Evolutionary conservation across 2,113 vertebrate species (phyloP), one percentile per base, ranked within the genome.

Genomic region (Bostrychus sinensis): DNA sequence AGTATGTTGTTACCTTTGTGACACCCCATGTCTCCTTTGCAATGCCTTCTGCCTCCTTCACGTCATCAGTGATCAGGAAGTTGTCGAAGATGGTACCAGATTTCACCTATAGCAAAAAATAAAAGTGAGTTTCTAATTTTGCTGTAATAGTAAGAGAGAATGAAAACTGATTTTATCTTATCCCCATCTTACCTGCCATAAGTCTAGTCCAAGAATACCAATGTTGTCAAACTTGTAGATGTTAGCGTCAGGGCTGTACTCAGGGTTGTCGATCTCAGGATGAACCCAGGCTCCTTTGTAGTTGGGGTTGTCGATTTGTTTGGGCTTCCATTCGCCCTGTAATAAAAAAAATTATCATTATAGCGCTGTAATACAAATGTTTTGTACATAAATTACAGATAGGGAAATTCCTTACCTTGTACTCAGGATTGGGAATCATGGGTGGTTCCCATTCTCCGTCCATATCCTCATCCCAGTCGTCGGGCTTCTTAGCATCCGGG

Each of bases 81-180:
- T 95, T 97, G 67, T 96, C 93, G 25, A 97, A 95, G 77, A 96
- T 92, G 45, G 94, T 95, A 19, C 93, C 95, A 2, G 94, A 94
- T 89, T 94, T 93, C 61, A 95, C 94, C 94, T 95, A 17, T 2
- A 32, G 79, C 66, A 5, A 62, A 23, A 7, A 19, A 32, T 9
- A 60, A 78, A 39, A 30, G 13, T 17, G 60, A 5, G 25, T 11
- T 23, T 11, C 23, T 46, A 7, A 8, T 6, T 42, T 20, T 0
- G 4, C 6, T 1, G 28, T 25, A 56, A 7, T 5, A 36, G 13
- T 11, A 25, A 5, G 5, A 39, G n/a, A 14, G 23, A 36, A 22
- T 1, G 12, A 22, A 0, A 41, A 62, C n/a, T n/a, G 34, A 1
- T 43, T 5, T 2, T 62, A 23, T 0, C 1, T 17, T 19, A 20